Conservation (phyloP, 1,140 invertebrate species). For the Drosophila kanapiae region DNA sequence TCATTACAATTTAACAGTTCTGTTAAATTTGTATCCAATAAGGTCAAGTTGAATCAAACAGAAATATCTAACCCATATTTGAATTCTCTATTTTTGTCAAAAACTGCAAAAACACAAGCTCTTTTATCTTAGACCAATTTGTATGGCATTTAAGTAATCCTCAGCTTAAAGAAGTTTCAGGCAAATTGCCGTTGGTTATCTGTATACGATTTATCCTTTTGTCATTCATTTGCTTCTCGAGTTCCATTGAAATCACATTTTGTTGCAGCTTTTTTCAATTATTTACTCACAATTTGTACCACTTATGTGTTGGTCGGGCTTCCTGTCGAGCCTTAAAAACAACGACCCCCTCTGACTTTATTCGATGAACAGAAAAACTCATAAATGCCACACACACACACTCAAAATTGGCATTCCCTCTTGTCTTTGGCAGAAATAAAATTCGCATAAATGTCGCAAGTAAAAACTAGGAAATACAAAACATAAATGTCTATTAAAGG, state of each 20-base stretch:
- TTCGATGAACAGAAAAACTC: constrained; percentile 18
- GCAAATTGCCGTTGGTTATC: constrained; percentile 27
- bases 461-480: constrained; percentile 53
- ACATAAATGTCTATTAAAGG: constrained; percentile 71
- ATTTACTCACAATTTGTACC: constrained; percentile 44
- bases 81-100: constrained; percentile 2
- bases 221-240: constrained; percentile 6
- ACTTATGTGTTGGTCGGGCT: constrained; percentile 15
- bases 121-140: constrained; percentile 23
- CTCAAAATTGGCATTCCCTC: constrained; percentile 21
- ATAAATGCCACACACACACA: constrained; percentile 67
- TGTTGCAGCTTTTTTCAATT: constrained; percentile 46
- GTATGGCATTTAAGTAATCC: constrained; percentile 38
- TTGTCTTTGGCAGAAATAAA: constrained; percentile 31
- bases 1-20: constrained; percentile 11
- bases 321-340: constrained; percentile 21
- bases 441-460: constrained; percentile 59
- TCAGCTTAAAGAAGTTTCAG: constrained; percentile 21
- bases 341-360: not conserved
- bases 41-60: constrained; percentile 23
- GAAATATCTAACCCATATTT: constrained; percentile 17
- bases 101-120: constrained; percentile 4
- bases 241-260: constrained; percentile 38
- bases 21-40: constrained; percentile 16
- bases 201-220: constrained; percentile 29